These are phyloP conservation scores for Torymus auratus DNA, from an alignment of 2,888 invertebrate genomes.

Conservation along the genomic window DNA sequence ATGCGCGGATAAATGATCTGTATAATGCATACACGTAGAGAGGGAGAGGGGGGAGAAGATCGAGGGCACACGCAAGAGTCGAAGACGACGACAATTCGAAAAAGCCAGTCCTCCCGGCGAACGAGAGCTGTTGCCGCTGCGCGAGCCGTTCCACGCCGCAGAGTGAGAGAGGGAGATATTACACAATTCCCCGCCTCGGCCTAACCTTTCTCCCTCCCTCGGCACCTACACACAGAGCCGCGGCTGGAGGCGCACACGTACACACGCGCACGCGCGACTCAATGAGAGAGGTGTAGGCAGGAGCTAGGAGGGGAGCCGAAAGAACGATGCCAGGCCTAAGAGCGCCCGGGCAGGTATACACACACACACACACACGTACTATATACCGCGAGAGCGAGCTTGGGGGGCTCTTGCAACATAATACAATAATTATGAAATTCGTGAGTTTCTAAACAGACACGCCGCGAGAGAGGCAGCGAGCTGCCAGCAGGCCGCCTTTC, in stretches of 20 bases:
- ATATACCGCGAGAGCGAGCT: constrained; percentile 9
- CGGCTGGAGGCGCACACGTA: constrained; percentile 59
- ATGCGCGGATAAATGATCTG: too few species aligned
- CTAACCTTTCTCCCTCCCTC: constrained; percentile 72
- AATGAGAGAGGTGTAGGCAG: constrained; percentile 40
- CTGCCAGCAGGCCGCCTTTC: too few species aligned
- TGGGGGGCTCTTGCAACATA: constrained; percentile 71
- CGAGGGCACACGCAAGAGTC: too few species aligned
- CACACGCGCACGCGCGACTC: constrained; percentile 19
- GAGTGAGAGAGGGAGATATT: constrained; percentile 60
- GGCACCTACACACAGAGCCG: constrained; percentile 16
- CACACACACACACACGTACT: constrained; percentile 42
- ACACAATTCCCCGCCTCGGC: constrained; percentile 73
- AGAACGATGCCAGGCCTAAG: constrained; percentile 28
- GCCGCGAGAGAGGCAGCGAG: constrained; percentile 31
- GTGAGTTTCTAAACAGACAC: constrained; percentile 74
- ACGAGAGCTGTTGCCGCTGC: constrained; percentile 7
- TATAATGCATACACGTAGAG: not conserved
- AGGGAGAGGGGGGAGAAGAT: too few species aligned
- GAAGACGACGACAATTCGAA: constrained; percentile 23
- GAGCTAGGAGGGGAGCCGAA: constrained; percentile 27
- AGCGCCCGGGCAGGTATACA: constrained; percentile 15
- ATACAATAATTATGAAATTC: constrained; percentile 76
- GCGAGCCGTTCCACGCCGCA: constrained; percentile 19
- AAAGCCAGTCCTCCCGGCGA: constrained; percentile 4